A percentile compares a stretch with the other conserved stretches of the same genome.
These are phyloP conservation scores for Bubo blakistoni DNA, from an alignment of 2,113 vertebrate species.

Conservation along the genomic window DNA sequence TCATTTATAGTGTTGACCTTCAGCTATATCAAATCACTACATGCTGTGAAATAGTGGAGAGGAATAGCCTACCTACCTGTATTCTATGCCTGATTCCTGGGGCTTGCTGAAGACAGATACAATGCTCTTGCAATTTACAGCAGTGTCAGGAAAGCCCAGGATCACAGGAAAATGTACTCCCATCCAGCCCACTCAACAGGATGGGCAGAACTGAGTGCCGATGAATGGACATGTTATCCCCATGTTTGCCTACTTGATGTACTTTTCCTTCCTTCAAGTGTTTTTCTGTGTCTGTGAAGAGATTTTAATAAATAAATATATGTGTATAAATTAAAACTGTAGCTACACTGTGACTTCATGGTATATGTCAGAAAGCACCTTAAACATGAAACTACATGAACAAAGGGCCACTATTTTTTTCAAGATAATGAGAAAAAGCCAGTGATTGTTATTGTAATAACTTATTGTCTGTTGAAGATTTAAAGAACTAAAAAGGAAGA, in stretches of 20 bases:
- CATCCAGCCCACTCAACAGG: not conserved
- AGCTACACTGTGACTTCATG: not conserved
- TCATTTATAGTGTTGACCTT: conserved; percentile 19
- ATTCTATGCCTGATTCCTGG: not conserved
- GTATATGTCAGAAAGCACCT: not conserved
- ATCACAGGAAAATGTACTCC: not conserved
- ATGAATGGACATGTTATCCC: not conserved
- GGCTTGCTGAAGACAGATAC: not conserved
- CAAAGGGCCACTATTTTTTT: not conserved
- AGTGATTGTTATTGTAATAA: not conserved
- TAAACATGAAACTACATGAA: not conserved
- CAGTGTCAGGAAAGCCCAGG: not conserved
- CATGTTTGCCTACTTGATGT: not conserved
- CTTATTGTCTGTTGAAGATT: not conserved
- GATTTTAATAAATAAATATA: not conserved
- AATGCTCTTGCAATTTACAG: not conserved
- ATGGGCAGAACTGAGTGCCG: not conserved
- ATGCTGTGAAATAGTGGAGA: not conserved
- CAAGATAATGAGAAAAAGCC: not conserved
- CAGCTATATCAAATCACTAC: not conserved
- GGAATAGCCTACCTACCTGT: not conserved
- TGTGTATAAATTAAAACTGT: not conserved
- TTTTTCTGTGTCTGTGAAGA: not conserved
- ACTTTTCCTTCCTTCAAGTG: not conserved
- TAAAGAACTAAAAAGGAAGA: not conserved